Percentiles rank a stretch among this genome's conserved stretches.
Conservation (phyloP, 2,113 vertebrate species). For the Pterocles gutturalis region DNA sequence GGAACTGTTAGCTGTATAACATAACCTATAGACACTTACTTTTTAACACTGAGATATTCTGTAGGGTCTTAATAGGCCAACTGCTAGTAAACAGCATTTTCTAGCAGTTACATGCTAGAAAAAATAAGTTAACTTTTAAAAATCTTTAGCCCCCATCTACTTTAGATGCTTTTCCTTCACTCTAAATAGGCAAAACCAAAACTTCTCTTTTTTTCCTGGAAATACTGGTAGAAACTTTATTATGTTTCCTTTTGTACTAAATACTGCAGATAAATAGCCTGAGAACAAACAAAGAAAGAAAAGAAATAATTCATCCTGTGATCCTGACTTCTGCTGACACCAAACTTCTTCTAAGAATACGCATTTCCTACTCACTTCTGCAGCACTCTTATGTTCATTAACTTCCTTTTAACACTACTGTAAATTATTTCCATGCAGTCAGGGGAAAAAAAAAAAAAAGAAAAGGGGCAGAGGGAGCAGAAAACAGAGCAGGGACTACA, state of each 20-base stretch:
- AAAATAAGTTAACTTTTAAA: not conserved
- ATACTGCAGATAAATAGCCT: not conserved
- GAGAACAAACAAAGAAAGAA: not conserved
- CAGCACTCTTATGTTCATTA: conserved; percentile 9
- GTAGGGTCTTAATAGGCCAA: not conserved
- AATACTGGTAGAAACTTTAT: not conserved
- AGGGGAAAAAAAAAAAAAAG: not conserved
- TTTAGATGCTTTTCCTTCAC: not conserved
- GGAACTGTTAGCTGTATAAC: not conserved
- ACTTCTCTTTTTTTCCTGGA: not conserved
- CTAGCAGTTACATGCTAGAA: not conserved
- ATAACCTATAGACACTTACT: not conserved
- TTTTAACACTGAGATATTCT: not conserved
- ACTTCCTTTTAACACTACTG: not conserved
- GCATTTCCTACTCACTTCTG: conserved; percentile 8
- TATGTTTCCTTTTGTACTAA: not conserved
- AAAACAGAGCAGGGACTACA: not conserved
- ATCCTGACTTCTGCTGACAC: conserved; percentile 30
- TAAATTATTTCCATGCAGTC: not conserved
- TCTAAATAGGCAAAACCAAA: not conserved
- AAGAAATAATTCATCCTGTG: not conserved
- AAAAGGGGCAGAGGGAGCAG: not conserved
- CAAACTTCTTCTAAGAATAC: not conserved
- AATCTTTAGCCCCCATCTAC: not conserved
- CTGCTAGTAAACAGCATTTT: not conserved